Evolutionary conservation across 2,113 vertebrate genomes (phyloP).

Genomic region (Platysteira castanea): DNA sequence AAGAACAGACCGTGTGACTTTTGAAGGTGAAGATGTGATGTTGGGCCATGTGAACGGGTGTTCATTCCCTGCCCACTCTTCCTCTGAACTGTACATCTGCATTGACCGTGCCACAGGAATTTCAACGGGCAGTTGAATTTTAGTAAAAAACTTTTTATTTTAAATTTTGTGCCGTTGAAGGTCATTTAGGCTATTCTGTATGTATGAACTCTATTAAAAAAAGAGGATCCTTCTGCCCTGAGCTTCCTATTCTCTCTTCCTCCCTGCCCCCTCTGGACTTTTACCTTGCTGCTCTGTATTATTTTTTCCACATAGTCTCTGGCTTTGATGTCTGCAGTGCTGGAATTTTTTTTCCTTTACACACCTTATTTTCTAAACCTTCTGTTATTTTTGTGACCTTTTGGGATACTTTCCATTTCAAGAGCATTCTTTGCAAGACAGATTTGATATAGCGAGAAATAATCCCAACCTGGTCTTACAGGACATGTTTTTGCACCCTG

Average conservation of each 20-base stretch:
- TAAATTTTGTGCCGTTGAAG: not conserved
- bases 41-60: not conserved
- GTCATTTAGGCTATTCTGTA: not conserved
- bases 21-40: not conserved
- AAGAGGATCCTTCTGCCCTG: not conserved
- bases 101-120: not conserved
- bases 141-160: not conserved
- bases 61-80: not conserved
- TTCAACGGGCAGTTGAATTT: not conserved
- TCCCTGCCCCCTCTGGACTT: not conserved
- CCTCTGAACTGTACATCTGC: not conserved
- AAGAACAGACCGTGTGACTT: not conserved
- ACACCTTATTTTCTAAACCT: not conserved
- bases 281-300: not conserved
- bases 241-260: not conserved
- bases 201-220: not conserved
- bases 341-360: not conserved
- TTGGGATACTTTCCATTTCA: not conserved
- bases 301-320: not conserved
- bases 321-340: not conserved
- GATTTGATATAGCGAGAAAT: not conserved
- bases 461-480: not conserved
- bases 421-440: not conserved
- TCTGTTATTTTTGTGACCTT: conserved; percentile 5
- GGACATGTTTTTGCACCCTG: not conserved